A percentile compares a stretch with the other conserved stretches of the same genome.
Evolutionary conservation across 2,797 vertebrate species (phyloP).

Genomic region (Cyclopterus lumpus): DNA sequence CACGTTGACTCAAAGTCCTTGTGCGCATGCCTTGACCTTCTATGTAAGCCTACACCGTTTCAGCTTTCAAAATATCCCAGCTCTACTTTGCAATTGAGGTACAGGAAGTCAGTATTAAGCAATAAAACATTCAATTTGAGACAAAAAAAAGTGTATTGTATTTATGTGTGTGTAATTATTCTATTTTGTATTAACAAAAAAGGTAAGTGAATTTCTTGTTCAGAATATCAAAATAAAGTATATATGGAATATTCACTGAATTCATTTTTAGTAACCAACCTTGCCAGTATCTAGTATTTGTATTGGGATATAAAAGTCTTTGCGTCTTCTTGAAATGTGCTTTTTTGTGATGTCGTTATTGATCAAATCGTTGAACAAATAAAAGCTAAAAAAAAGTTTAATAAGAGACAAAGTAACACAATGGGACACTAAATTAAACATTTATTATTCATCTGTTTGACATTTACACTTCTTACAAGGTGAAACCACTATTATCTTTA

Average conservation of each 20-base stretch:
- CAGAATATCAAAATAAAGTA: not conserved
- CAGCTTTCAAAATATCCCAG: slow-evolving; percentile 27
- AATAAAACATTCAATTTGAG: not conserved
- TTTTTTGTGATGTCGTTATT: not conserved
- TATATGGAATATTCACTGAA: not conserved
- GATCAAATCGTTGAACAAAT: not conserved
- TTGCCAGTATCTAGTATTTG: not conserved
- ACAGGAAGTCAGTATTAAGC: not conserved
- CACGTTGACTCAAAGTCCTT: slow-evolving; percentile 10
- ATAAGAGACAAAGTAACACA: not conserved
- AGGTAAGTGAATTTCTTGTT: not conserved
- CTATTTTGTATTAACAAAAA: not conserved
- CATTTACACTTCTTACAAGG: slow-evolving; percentile 80
- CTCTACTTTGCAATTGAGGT: not conserved
- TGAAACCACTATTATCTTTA: slow-evolving; percentile 78
- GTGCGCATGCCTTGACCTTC: slow-evolving; percentile 70
- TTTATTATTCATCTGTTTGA: slow-evolving; percentile 82
- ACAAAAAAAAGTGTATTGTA: not conserved
- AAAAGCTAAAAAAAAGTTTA: not conserved
- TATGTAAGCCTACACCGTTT: not conserved
- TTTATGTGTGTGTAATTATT: not conserved
- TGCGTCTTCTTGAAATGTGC: not conserved
- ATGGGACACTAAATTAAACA: slow-evolving; percentile 67
- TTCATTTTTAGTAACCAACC: not conserved
- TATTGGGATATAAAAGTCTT: no score